phyloP scores from a whole-genome alignment of 2,113 vertebrate species.

The Pluvianellus socialis region DNA sequence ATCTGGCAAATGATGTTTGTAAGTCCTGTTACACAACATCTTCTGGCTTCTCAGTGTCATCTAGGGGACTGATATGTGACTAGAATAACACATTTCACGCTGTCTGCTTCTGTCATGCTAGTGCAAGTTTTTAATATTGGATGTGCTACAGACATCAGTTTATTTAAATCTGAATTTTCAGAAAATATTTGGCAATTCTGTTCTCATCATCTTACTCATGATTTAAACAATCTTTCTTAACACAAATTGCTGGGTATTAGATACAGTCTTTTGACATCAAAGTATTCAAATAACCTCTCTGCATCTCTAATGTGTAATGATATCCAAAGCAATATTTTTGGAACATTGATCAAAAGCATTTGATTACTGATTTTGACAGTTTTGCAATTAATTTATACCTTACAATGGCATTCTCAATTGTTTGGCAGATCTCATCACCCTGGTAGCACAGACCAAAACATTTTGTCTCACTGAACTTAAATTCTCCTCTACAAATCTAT shows the following conservation, averaged over 20 bases:
- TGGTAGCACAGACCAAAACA: neutral
- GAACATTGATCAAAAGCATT: neutral
- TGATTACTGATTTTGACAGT: neutral
- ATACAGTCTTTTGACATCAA: neutral
- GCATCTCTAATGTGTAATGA: neutral
- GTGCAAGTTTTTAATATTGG: constrained; percentile 16
- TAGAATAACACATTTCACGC: constrained; percentile 19
- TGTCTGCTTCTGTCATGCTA: neutral
- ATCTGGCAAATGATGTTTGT: constrained; percentile 67
- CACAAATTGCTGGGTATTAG: neutral
- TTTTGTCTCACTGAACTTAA: neutral
- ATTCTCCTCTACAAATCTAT: neutral
- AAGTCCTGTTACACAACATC: constrained; percentile 62
- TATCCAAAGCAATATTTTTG: neutral
- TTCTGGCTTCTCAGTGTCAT: constrained; percentile 52
- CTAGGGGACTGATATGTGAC: constrained; percentile 49
- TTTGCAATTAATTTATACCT: neutral
- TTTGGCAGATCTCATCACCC: neutral
- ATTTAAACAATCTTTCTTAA: neutral
- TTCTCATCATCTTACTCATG: neutral
- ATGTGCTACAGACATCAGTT: neutral
- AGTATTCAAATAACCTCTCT: neutral
- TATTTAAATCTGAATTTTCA: neutral
- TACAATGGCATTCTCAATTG: neutral
- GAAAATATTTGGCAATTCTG: neutral